Conservation (phyloP, 2,888 invertebrate genomes). For the Bembecia ichneumoniformis region DNA sequence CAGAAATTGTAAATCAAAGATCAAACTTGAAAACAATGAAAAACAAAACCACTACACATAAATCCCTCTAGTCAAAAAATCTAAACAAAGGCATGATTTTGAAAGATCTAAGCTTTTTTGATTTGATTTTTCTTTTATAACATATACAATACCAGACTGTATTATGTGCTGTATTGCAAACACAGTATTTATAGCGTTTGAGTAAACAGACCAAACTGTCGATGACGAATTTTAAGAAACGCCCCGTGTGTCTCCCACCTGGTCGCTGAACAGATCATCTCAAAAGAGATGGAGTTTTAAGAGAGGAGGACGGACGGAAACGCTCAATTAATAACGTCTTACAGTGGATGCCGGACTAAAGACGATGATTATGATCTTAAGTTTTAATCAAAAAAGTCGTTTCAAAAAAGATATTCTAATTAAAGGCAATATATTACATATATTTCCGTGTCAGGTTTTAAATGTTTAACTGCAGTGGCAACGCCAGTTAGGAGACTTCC, state of each 20-base stretch:
- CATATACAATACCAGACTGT: neutral
- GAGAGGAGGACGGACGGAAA: too few relatives aligned
- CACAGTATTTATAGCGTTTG: too few relatives aligned
- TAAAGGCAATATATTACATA: slow-evolving; percentile 76
- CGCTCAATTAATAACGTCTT: too few relatives aligned
- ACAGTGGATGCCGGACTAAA: neutral
- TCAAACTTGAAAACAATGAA: neutral
- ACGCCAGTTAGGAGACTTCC: slow-evolving; percentile 92
- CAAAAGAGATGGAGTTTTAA: neutral
- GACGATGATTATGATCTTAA: neutral
- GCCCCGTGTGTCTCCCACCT: too few relatives aligned
- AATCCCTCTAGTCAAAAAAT: too few relatives aligned
- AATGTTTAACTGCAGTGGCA: slow-evolving; percentile 87
- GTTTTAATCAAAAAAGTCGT: neutral
- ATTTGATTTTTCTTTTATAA: too few relatives aligned
- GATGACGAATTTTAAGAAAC: too few relatives aligned
- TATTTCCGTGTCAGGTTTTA: slow-evolving; percentile 85
- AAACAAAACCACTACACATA: too few relatives aligned
- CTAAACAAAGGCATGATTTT: too few relatives aligned
- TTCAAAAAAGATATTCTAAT: neutral
- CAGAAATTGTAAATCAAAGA: neutral
- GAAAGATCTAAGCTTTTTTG: too few relatives aligned
- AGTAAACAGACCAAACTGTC: too few relatives aligned
- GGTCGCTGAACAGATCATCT: neutral
- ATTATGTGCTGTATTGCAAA: neutral